A percentile compares a stretch with the other conserved stretches of the same genome.
phyloP scores from a whole-genome alignment of 2,113 vertebrate genomes.

The Hylia prasina region DNA sequence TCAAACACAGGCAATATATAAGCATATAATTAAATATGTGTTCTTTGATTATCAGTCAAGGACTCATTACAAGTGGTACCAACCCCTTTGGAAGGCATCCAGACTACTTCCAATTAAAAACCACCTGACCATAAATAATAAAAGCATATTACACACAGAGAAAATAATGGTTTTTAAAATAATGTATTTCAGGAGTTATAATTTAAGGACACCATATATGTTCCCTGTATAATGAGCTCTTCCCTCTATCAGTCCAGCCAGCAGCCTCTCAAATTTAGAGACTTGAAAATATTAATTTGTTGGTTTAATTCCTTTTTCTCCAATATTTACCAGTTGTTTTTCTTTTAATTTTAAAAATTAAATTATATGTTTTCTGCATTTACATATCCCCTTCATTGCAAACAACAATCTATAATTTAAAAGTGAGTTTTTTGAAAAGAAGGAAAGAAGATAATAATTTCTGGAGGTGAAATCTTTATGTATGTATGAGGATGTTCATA shows the following conservation, averaged over 20 bases:
- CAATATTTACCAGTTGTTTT: neutral
- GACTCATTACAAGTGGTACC: neutral
- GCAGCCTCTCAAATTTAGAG: neutral
- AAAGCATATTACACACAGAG: slow-evolving; percentile 45
- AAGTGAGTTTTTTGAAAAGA: neutral
- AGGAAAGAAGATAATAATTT: neutral
- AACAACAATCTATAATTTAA: neutral
- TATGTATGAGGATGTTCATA: neutral
- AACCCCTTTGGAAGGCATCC: slow-evolving; percentile 45
- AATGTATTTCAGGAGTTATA: slow-evolving; percentile 34
- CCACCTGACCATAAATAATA: slow-evolving; percentile 68
- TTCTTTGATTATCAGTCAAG: slow-evolving; percentile 16
- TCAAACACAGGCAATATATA: neutral
- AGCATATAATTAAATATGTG: neutral
- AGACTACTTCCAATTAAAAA: slow-evolving; percentile 65
- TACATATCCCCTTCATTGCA: neutral
- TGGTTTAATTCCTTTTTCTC: neutral
- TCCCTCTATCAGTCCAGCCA: neutral
- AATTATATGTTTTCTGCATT: neutral
- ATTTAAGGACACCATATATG: slow-evolving; percentile 53
- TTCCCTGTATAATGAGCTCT: slow-evolving; percentile 27
- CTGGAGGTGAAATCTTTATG: neutral
- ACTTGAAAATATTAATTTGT: neutral
- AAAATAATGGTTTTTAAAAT: slow-evolving; percentile 70
- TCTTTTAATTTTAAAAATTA: neutral